Conservation (phyloP, 92 coral and sea anemone species). For the Zoanthus gigantus region DNA sequence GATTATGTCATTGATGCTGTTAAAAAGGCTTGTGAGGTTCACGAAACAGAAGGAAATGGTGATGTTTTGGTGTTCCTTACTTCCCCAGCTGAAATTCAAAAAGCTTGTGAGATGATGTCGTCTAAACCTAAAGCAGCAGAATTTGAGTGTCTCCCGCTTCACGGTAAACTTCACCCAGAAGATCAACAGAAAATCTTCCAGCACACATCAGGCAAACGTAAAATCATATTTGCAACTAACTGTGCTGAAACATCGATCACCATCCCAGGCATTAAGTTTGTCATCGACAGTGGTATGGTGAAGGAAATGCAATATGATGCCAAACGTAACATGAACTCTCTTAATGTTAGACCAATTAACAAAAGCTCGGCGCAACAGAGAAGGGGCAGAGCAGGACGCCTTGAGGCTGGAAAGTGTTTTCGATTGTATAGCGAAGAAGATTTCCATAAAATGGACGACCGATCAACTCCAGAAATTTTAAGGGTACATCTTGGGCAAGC, state of each 20-base stretch:
- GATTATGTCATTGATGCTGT: constrained; percentile 81
- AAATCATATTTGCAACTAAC: constrained; percentile 92
- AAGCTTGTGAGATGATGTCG: constrained; percentile 70
- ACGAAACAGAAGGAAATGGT: constrained; percentile 66
- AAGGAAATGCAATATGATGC: constrained; percentile 93
- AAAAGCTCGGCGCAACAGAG: constrained; percentile 97
- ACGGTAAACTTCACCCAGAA: constrained; percentile 92
- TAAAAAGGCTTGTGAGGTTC: constrained; percentile 73
- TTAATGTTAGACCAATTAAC: constrained; percentile 81
- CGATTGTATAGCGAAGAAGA: constrained; percentile 87
- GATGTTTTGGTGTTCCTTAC: constrained; percentile 93
- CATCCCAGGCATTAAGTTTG: constrained; percentile 90
- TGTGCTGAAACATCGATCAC: constrained; percentile 99
- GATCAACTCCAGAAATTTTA: constrained; percentile 87
- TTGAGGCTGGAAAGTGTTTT: constrained; percentile 91
- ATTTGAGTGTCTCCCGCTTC: constrained; percentile 86
- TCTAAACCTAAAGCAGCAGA: constrained; percentile 37
- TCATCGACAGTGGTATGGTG: constrained; percentile 94
- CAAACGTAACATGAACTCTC: constrained; percentile 84
- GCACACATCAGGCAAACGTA: constrained; percentile 72
- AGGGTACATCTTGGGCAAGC: constrained; percentile 94
- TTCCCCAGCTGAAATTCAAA: constrained; percentile 91
- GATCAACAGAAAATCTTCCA: constrained; percentile 85
- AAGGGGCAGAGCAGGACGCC: constrained; percentile 95
- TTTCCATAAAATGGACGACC: constrained; percentile 72